Evolutionary conservation across 2,888 invertebrate species (phyloP).

Genomic region (Heliconius erato): DNA sequence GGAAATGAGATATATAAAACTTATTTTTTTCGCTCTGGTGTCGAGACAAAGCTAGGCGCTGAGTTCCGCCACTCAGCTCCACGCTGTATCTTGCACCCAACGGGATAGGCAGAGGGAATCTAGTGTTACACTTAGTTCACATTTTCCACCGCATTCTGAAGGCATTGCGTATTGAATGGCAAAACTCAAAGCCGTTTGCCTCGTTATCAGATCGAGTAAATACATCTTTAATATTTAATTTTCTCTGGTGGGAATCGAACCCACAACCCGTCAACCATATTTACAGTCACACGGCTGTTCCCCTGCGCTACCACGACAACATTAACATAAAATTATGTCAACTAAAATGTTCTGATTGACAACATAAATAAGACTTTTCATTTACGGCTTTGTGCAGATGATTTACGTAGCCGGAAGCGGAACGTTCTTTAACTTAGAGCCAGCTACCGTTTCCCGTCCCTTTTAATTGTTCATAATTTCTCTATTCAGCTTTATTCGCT

Average conservation of each 20-base stretch:
- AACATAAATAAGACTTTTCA: slow-evolving; percentile 51
- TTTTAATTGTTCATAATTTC: slow-evolving; percentile 33
- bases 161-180: too few relatives aligned
- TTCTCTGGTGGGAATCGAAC: background rate
- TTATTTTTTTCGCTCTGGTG: too few relatives aligned
- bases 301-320: background rate
- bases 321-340: background rate
- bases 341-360: slow-evolving; percentile 4
- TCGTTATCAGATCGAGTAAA: background rate
- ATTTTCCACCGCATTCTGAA: too few relatives aligned
- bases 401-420: slow-evolving; percentile 46
- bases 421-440: slow-evolving; percentile 34
- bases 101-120: too few relatives aligned
- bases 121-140: too few relatives aligned
- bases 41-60: too few relatives aligned
- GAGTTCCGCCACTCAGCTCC: too few relatives aligned
- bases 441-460: slow-evolving; percentile 30
- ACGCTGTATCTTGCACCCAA: too few relatives aligned
- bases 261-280: background rate
- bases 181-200: background rate
- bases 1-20: too few relatives aligned
- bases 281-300: background rate
- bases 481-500: slow-evolving; percentile 1
- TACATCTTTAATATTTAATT: background rate
- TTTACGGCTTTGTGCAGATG: slow-evolving; percentile 49